Evolutionary conservation across 1,140 invertebrate species (phyloP), one percentile per base, ranked within the genome.

Genomic region (Orius insidiosus): DNA sequence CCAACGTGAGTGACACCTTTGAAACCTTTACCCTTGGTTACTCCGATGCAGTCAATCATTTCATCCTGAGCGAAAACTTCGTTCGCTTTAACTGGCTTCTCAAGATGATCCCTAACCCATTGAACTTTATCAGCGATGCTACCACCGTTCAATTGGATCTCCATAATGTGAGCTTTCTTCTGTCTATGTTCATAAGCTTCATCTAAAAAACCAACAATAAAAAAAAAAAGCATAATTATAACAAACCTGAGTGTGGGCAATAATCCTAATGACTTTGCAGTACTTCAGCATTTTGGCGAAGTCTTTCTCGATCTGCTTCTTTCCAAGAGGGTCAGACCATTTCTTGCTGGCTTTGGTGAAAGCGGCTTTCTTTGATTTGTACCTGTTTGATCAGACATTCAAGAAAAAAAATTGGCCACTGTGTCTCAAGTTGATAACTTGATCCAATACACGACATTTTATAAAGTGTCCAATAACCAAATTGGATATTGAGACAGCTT

Each of bases 1-100:
- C 95, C 96, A 99, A 78, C 96, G 85, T 10, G 89, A 95, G 95
- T 98, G 3, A 99, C 96, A 80, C 93, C 87, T 75, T 99, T 98
- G 70, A 89, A 94, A 68, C 96, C 95, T 64, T 95, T 90, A 62
- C 96, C 96, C 70, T 98, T 98, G 46, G 96, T 99, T 9, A 99
- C 93, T 62, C 93, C 95, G 70, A 99, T 96, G 53, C 84, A 78
- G 64, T 99, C 96, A 63, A 99, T 92, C 86, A 98, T 94, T 66
- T 99, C 95, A 74, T 99, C 92, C 58, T 92, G 78, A 52, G 76
- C 72, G 63, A 99, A 99, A 5, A 99, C 92, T 58, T 80, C 75
- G 47, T 71, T 76, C 38, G 98, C 70, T 36, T 85, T 80, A 45
- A 98, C 74, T 36, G 86, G 78, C 61, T 98, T 96, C 62, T 99